phyloP scores from a whole-genome alignment of 1,140 invertebrate species.

The Whitmania pigra region DNA sequence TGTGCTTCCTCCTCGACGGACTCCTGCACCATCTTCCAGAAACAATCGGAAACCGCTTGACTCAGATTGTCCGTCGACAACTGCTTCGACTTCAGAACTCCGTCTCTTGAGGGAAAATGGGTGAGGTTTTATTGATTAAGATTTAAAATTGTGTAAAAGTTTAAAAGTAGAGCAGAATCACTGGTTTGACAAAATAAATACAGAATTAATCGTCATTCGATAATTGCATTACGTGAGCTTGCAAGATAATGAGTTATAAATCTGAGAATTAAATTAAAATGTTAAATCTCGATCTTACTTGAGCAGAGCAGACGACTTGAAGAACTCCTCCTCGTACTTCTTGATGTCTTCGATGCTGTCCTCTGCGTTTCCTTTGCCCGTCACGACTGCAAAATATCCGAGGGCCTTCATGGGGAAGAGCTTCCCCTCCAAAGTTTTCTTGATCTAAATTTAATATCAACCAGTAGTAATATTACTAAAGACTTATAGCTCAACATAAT shows the following conservation, averaged over 20 bases:
- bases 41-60: constrained; percentile 89
- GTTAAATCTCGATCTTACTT: constrained; percentile 43
- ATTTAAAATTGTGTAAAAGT: too few species aligned
- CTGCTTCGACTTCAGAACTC: constrained; percentile 79
- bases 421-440: constrained; percentile 87
- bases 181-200: too few species aligned
- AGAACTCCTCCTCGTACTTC: constrained; percentile 91
- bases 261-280: too few species aligned
- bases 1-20: constrained; percentile 97
- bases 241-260: too few species aligned
- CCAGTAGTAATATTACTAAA: too few species aligned
- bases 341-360: constrained; percentile 85
- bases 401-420: constrained; percentile 98
- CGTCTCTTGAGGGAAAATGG: constrained; percentile 48
- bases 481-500: too few species aligned
- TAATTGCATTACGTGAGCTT: too few species aligned
- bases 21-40: constrained; percentile 98
- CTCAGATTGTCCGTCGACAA: constrained; percentile 92
- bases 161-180: too few species aligned
- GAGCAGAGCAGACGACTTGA: constrained; percentile 80
- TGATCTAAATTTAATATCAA: constrained; percentile 28
- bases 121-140: too few species aligned
- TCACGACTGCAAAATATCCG: constrained; percentile 97
- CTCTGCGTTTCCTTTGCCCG: constrained; percentile 57
- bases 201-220: too few species aligned